phyloP scores from a whole-genome alignment of 2,797 vertebrate genomes.

The Lycodopsis pacificus region DNA sequence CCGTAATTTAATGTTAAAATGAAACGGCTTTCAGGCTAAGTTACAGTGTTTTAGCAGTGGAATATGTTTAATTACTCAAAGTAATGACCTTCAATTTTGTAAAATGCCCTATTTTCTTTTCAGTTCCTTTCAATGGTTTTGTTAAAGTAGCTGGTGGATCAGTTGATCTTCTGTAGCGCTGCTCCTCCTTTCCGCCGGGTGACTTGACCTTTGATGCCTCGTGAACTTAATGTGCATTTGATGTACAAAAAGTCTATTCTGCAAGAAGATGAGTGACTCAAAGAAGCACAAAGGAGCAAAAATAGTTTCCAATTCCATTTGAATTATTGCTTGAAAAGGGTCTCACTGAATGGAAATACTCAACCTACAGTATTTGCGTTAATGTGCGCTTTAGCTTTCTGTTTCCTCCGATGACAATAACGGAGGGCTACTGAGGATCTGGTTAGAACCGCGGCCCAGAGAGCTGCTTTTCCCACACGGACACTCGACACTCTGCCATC shows the following conservation, averaged over 20 bases:
- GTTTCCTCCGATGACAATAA: background rate
- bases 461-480: slow-evolving; percentile 11
- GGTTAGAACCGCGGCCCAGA: slow-evolving; percentile 8
- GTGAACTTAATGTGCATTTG: background rate
- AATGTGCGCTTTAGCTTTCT: background rate
- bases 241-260: background rate
- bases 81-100: background rate
- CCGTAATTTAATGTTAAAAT: background rate
- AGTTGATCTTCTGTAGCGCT: background rate
- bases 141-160: background rate
- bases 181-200: background rate
- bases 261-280: background rate
- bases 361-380: background rate
- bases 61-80: background rate
- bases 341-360: background rate
- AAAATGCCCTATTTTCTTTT: background rate
- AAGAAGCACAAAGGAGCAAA: background rate
- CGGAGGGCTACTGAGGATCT: background rate
- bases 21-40: background rate
- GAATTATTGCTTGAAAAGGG: background rate
- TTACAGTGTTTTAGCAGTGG: background rate
- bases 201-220: slow-evolving; percentile 23
- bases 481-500: slow-evolving; percentile 29
- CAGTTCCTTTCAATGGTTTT: slow-evolving; percentile 4
- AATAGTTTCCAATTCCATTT: slow-evolving; percentile 10